Base-by-base conservation (phyloP, 2,113 vertebrate genomes). In the Microtus montanus region DNA sequence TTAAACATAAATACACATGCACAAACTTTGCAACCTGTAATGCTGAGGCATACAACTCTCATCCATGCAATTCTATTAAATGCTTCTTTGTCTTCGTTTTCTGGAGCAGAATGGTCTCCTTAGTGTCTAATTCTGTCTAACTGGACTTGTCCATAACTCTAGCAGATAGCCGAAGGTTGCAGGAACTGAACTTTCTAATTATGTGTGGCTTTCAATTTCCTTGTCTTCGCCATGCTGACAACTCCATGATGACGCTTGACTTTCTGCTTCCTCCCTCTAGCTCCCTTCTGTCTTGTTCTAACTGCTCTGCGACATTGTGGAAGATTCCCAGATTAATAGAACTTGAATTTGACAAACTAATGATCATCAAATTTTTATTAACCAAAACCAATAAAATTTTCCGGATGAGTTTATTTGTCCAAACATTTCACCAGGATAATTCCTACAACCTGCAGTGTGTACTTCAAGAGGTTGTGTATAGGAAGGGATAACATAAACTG, bases 51-150 rank as follows among this genome's bases (percentile, higher is more conserved):
- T 24, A 89, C 41, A 52, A 73, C 83, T 95, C 95, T 84, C 38
- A 87, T 73, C 26, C 52, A 90, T 85, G 89, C 38, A 52, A 78
- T 54, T 80, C 71, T 80, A 90, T 22, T 86, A 82, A 95, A 89
- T 77, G 44, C 44, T 84, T 89, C 73, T 89, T 94, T 96, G 70
- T 95, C 91, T 92, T 87, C 90, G 74, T 87, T 93, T 95, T 96
- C 82, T 94, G 28, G 79, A 94, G 91, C 13, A 95, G 58, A 96
- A 96, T 35, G 14, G 26, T 70, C 52, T 74, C 68, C 94, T 95
- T 89, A 87, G 89, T 78, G n/a, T 54, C 49, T 79, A 93, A 93
- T 90, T 90, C 64, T n/a, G 86, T 89, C 66, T 89, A 94, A 85
- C 79, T 82, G 66, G 63, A 89, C 38, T 95, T 93, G 75, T 88